These are phyloP conservation scores for Dolomedes plantarius DNA, from an alignment of 2,888 invertebrate species.

Conservation along the genomic window DNA sequence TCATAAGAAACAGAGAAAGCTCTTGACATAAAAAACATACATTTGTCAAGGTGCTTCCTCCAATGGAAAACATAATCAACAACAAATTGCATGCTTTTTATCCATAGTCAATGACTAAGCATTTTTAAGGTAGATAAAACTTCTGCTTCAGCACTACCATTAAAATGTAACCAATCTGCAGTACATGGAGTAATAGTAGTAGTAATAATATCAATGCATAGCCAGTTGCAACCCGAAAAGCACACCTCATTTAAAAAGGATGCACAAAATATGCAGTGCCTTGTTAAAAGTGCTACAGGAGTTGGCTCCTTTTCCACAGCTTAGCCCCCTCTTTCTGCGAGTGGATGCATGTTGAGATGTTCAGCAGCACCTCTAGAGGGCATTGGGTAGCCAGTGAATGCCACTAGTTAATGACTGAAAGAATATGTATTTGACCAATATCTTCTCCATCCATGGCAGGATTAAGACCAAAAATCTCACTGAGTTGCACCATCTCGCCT, in stretches of 20 bases:
- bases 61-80: constrained; percentile 16
- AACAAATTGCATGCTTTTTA: constrained; percentile 23
- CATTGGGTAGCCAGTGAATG: constrained; percentile 34
- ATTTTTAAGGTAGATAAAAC: constrained; percentile 13
- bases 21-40: constrained; percentile 9
- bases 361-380: constrained; percentile 30
- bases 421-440: background rate
- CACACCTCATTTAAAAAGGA: constrained; percentile 40
- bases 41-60: background rate
- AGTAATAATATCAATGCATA: constrained; percentile 35
- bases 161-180: constrained; percentile 24
- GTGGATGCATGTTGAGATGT: constrained; percentile 21
- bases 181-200: constrained; percentile 25
- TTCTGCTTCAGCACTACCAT: constrained; percentile 12
- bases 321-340: constrained; percentile 18
- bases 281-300: constrained; percentile 49
- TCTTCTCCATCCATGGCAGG: constrained; percentile 5
- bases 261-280: constrained; percentile 44
- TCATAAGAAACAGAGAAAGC: constrained; percentile 18
- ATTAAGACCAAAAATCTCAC: constrained; percentile 74
- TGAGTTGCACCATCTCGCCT: constrained; percentile 77
- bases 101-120: constrained; percentile 15
- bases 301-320: constrained; percentile 21
- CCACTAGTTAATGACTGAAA: constrained; percentile 42
- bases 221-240: constrained; percentile 47